These are phyloP conservation scores for Porphyrio hochstetteri DNA, from an alignment of 2,113 vertebrate genomes.

Conservation along the genomic window DNA sequence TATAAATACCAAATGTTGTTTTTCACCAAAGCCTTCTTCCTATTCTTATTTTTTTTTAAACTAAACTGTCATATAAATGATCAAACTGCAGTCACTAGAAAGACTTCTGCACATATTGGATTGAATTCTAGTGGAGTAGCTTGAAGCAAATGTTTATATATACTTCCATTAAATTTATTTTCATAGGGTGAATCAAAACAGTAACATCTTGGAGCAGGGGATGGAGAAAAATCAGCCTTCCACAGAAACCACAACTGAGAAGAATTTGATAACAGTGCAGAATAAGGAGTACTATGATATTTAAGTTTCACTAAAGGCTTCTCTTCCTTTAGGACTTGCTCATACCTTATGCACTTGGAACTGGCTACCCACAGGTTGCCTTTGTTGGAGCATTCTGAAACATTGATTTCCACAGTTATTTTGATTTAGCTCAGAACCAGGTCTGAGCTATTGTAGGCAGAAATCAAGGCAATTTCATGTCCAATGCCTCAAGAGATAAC, in stretches of 20 bases:
- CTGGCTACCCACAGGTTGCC: neutral
- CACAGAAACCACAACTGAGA: conserved; percentile 4
- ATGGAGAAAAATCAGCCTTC: conserved; percentile 37
- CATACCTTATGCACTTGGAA: neutral
- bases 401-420: neutral
- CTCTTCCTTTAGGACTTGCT: neutral
- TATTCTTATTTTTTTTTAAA: neutral
- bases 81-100: conserved; percentile 17
- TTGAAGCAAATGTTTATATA: conserved; percentile 46
- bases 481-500: neutral
- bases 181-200: conserved; percentile 44
- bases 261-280: conserved; percentile 5
- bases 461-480: neutral
- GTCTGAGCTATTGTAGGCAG: neutral
- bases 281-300: neutral
- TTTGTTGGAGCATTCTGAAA: neutral
- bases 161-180: conserved; percentile 36
- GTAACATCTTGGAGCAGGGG: conserved; percentile 13
- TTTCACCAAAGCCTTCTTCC: neutral
- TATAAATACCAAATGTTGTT: neutral
- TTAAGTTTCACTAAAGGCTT: neutral
- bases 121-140: neutral
- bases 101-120: conserved; percentile 5
- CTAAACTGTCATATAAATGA: conserved; percentile 3
- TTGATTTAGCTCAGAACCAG: neutral